Conservation (phyloP, 2,797 vertebrate genomes). For the Phoeniculus purpureus region DNA sequence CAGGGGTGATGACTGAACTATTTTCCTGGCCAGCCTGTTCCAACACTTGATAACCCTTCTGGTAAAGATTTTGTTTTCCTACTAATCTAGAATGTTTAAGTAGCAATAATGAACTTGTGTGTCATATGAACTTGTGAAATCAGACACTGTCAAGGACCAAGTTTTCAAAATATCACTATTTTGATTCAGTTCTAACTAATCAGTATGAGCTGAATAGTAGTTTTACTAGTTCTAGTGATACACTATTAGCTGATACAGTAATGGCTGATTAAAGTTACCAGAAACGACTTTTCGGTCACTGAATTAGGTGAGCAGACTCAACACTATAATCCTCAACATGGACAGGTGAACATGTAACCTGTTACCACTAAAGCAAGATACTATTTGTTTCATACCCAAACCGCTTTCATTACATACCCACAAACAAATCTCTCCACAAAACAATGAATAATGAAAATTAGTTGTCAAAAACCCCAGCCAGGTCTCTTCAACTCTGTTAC, state of each 20-base stretch:
- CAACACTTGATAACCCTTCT: background rate
- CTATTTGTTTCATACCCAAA: background rate
- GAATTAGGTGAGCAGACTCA: background rate
- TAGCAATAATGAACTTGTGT: background rate
- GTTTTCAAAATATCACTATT: background rate
- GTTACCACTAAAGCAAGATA: background rate
- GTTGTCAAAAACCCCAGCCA: background rate
- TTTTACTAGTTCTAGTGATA: background rate
- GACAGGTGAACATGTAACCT: background rate
- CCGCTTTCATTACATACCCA: background rate
- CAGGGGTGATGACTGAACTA: background rate
- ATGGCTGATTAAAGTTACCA: background rate
- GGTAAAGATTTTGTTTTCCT: background rate
- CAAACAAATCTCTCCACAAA: background rate
- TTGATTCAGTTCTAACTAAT: background rate
- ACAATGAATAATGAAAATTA: background rate
- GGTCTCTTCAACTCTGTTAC: background rate
- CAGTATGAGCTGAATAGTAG: background rate
- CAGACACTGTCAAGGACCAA: background rate
- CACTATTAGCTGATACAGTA: background rate
- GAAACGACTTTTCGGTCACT: background rate
- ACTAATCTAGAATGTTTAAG: background rate
- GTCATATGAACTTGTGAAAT: background rate
- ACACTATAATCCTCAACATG: background rate
- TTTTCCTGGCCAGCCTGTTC: background rate